Percentiles rank a stretch among this genome's conserved stretches.
Conservation (phyloP, 2,797 vertebrate species). For the Micromesistius poutassou region DNA sequence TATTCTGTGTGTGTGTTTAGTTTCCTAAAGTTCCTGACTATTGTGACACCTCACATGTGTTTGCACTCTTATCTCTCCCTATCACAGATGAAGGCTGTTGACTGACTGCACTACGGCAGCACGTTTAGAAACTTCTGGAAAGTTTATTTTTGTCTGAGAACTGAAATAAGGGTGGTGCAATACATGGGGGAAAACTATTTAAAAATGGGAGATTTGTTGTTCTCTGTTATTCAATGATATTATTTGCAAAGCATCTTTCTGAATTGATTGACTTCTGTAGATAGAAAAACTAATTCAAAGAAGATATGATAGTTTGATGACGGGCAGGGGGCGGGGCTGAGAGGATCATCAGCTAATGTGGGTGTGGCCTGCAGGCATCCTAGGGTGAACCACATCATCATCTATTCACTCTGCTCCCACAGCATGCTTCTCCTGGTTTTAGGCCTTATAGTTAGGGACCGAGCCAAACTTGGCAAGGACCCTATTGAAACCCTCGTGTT, state of each 20-base stretch:
- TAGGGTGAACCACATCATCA: too few species aligned
- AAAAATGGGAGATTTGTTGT: too few species aligned
- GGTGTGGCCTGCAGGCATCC: too few species aligned
- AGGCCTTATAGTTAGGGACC: not conserved
- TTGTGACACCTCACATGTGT: slow-evolving; percentile 11
- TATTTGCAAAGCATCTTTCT: too few species aligned
- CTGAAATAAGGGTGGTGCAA: not conserved
- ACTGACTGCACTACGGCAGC: not conserved
- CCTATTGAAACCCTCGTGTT: too few species aligned
- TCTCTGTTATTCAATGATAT: not conserved
- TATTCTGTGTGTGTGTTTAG: not conserved
- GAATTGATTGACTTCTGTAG: not conserved
- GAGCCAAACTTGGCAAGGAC: too few species aligned
- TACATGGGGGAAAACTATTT: not conserved
- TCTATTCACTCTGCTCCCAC: too few species aligned
- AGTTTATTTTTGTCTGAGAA: not conserved
- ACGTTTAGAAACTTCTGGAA: not conserved
- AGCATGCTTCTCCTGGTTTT: not conserved
- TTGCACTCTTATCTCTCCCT: not conserved
- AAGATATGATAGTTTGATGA: not conserved
- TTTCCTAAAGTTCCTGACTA: slow-evolving; percentile 28
- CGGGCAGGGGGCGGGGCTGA: not conserved
- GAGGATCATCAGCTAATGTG: not conserved
- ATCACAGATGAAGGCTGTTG: not conserved
- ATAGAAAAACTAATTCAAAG: not conserved